phyloP scores from a whole-genome alignment of 2,797 vertebrate species.

The Chelidonichthys spinosus region DNA sequence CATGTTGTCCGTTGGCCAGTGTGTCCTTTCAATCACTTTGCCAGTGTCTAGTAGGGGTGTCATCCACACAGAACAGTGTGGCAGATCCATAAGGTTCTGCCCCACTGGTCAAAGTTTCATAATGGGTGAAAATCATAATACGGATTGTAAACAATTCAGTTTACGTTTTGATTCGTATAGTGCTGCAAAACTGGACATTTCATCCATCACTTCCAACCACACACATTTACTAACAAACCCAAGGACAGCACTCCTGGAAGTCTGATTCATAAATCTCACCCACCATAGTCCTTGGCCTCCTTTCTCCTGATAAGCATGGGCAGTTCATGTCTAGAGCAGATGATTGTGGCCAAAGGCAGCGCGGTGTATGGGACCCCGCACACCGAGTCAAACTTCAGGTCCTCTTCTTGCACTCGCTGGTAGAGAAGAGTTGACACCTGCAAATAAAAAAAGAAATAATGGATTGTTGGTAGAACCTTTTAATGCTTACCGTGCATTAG shows the following conservation, averaged over 20 bases:
- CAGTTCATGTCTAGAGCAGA: conserved; percentile 85
- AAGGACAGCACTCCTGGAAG: too few species aligned
- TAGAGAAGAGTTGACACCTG: conserved; percentile 90
- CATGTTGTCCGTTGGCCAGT: too few species aligned
- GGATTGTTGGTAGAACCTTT: too few species aligned
- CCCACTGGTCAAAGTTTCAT: neutral
- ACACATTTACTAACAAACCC: too few species aligned
- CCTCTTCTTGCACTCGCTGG: conserved; percentile 76
- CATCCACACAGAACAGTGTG: neutral
- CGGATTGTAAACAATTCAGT: neutral
- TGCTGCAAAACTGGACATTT: too few species aligned
- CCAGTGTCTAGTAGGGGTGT: too few species aligned
- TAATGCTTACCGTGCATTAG: too few species aligned
- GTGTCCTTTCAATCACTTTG: too few species aligned
- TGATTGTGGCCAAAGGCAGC: conserved; percentile 91
- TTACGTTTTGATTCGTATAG: neutral
- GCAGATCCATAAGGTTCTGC: neutral
- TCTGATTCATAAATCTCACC: conserved; percentile 4
- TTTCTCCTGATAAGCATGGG: conserved; percentile 96
- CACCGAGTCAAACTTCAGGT: conserved; percentile 82
- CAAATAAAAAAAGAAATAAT: neutral
- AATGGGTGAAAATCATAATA: neutral
- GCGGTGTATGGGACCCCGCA: conserved; percentile 97
- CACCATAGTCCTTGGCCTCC: conserved; percentile 93
- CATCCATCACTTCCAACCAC: too few species aligned